These are phyloP conservation scores for Orchestes rusci DNA, from an alignment of 2,888 invertebrate species.

Conservation along the genomic window DNA sequence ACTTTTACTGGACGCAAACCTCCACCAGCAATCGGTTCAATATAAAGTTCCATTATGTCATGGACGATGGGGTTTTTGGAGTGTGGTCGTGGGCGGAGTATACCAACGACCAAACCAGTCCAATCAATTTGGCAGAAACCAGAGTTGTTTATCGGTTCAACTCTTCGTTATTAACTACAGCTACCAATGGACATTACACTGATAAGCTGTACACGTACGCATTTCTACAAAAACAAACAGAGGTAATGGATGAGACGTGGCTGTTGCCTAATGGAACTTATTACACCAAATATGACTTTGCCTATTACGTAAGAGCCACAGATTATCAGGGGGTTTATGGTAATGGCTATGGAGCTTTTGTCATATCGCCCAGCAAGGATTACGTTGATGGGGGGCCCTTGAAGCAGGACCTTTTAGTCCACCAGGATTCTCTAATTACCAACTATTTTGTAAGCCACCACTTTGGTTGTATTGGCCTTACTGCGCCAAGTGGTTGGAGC, in stretches of 20 bases:
- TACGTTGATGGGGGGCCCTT: slow-evolving; percentile 19
- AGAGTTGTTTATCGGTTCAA: slow-evolving; percentile 15
- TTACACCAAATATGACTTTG: slow-evolving; percentile 19
- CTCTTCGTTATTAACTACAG: slow-evolving; percentile 12
- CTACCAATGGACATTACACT: slow-evolving; percentile 7
- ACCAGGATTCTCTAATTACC: slow-evolving; percentile 17
- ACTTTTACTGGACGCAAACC: slow-evolving; percentile 15
- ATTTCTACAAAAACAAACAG: slow-evolving; percentile 13
- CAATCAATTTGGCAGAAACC: slow-evolving; percentile 10
- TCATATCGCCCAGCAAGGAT: slow-evolving; percentile 14
- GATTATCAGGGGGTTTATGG: slow-evolving; percentile 19
- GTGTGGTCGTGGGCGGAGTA: slow-evolving; percentile 19
- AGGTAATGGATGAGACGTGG: slow-evolving; percentile 19
- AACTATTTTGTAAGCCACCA: slow-evolving; percentile 20
- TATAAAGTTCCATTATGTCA: slow-evolving; percentile 14
- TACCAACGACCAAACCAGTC: slow-evolving; percentile 9
- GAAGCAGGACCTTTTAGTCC: slow-evolving; percentile 17
- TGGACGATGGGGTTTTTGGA: slow-evolving; percentile 15
- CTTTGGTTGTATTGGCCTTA: slow-evolving; percentile 13
- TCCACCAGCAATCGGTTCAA: neutral
- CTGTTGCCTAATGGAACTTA: slow-evolving; percentile 17
- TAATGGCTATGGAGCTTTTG: slow-evolving; percentile 18
- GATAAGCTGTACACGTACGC: slow-evolving; percentile 12
- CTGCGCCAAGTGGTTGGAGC: slow-evolving; percentile 11
- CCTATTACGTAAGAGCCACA: slow-evolving; percentile 15